Percentiles rank a stretch among this genome's conserved stretches.
Evolutionary conservation across 2,888 invertebrate genomes (phyloP).

Genomic region (Spilosoma lubricipeda): DNA sequence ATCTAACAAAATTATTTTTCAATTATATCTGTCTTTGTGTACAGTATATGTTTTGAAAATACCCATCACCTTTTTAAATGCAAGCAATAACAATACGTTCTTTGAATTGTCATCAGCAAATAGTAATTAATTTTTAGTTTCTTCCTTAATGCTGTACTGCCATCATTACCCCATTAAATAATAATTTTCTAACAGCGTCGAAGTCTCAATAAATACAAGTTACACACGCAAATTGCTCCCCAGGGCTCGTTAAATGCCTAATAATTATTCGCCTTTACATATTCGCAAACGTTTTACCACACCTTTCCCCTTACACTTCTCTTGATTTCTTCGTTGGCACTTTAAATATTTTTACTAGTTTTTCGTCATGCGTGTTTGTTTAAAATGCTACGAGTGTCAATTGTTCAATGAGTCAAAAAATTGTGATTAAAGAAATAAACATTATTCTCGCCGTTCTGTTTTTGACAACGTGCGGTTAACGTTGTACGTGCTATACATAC

Average conservation of each 20-base stretch:
- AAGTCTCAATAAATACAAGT: slow-evolving; percentile 24
- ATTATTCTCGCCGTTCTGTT: background rate
- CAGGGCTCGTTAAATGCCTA: slow-evolving; percentile 24
- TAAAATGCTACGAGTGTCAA: slow-evolving; percentile 1
- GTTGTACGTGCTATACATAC: background rate
- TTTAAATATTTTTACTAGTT: background rate
- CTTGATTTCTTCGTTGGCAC: background rate
- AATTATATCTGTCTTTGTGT: background rate
- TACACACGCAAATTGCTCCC: slow-evolving; percentile 33
- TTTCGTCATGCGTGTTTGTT: background rate
- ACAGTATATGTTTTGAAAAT: background rate
- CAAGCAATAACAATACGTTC: background rate
- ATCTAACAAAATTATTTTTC: background rate
- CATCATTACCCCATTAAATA: slow-evolving; percentile 42
- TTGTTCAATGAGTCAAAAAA: background rate
- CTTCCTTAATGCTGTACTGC: background rate
- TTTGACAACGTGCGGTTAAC: background rate
- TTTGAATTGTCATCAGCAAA: background rate
- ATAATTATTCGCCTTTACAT: slow-evolving; percentile 33
- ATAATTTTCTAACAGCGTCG: slow-evolving; percentile 33
- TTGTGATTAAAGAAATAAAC: slow-evolving; percentile 4
- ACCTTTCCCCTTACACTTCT: slow-evolving; percentile 12
- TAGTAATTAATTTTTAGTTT: background rate
- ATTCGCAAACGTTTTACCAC: background rate
- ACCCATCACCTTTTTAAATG: background rate